A percentile compares a stretch with the other conserved stretches of the same genome.
Evolutionary conservation across 2,113 vertebrate genomes (phyloP).

Genomic region (Pteruthius melanotis): DNA sequence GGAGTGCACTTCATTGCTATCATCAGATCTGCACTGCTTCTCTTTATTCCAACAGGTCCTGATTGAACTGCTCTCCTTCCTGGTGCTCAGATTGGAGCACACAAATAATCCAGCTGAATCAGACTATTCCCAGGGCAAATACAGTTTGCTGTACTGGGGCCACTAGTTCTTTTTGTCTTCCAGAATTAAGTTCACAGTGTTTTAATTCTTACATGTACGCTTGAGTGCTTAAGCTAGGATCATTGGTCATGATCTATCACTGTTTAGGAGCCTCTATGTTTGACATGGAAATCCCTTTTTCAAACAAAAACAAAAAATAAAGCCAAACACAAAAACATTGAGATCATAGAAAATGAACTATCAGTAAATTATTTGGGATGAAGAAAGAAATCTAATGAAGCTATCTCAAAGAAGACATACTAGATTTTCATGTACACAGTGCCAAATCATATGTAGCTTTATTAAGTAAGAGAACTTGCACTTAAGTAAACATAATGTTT

Average conservation of each 20-base stretch:
- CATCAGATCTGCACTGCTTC: neutral
- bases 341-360: neutral
- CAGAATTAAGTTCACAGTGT: neutral
- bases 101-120: neutral
- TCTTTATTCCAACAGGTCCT: neutral
- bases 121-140: neutral
- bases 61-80: neutral
- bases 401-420: neutral
- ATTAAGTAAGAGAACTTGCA: neutral
- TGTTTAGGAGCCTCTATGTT: neutral
- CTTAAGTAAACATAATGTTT: neutral
- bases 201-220: neutral
- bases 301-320: neutral
- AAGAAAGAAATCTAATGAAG: neutral
- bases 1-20: neutral
- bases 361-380: neutral
- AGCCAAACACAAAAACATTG: neutral
- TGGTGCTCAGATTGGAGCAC: neutral
- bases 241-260: neutral
- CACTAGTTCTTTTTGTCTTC: neutral
- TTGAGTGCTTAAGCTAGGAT: neutral
- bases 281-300: accelerated
- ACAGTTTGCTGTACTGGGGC: neutral
- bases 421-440: neutral
- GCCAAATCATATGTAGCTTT: neutral